Percentiles rank a stretch among this genome's conserved stretches.
Evolutionary conservation across 2,888 invertebrate genomes (phyloP).

Genomic region (Eremobia ochroleuca): DNA sequence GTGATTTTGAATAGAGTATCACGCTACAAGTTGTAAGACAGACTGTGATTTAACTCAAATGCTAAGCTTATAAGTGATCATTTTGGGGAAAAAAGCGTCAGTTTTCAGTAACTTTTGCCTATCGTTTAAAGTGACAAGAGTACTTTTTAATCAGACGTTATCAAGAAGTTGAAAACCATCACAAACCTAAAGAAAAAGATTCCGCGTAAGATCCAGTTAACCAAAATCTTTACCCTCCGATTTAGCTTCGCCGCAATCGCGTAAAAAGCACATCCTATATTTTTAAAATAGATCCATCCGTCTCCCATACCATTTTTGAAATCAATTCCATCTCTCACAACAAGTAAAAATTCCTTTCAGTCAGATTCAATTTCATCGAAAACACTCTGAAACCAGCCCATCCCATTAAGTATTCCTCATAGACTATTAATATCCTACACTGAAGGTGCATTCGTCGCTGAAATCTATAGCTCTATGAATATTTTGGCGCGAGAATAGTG

Average conservation of each 20-base stretch:
- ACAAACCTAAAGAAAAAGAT: background rate
- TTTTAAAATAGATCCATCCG: background rate
- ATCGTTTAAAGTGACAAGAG: background rate
- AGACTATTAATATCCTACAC: slow-evolving; percentile 65
- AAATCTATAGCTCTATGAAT: slow-evolving; percentile 78
- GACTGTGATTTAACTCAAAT: background rate
- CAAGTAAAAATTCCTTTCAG: slow-evolving; percentile 3
- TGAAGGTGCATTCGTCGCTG: slow-evolving; percentile 69
- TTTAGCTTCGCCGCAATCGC: background rate
- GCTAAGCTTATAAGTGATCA: no score
- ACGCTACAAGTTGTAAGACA: background rate
- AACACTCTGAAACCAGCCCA: slow-evolving; percentile 21
- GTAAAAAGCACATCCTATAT: background rate
- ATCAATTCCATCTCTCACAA: slow-evolving; percentile 5
- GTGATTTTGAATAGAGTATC: background rate
- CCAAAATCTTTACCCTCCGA: no score
- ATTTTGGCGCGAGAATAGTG: slow-evolving; percentile 80
- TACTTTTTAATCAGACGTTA: background rate
- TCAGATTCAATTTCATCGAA: slow-evolving; percentile 35
- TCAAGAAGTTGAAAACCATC: background rate
- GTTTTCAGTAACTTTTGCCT: background rate
- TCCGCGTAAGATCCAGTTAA: background rate
- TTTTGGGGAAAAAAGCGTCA: background rate
- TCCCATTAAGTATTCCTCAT: slow-evolving; percentile 57
- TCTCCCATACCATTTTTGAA: background rate